A percentile compares a stretch with the other conserved stretches of the same genome.
Evolutionary conservation across 1,140 invertebrate genomes (phyloP).

Genomic region (Phymastichus coffea): DNA sequence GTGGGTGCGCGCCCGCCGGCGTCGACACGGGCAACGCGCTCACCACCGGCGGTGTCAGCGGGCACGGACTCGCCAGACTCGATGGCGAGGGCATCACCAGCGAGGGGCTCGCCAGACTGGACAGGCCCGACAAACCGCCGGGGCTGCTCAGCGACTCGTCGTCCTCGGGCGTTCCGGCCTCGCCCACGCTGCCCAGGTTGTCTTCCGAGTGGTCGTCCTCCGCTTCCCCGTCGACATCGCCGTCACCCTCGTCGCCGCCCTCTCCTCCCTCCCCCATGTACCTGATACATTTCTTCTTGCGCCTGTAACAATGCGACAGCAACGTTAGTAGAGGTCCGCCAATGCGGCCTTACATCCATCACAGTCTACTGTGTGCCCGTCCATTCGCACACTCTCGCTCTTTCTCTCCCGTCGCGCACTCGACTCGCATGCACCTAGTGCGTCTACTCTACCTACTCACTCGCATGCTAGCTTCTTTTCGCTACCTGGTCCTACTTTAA

Average conservation of each 20-base stretch:
- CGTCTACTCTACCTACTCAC: too few species aligned
- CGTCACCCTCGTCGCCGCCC: slow-evolving; percentile 67
- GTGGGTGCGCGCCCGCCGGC: slow-evolving; percentile 35
- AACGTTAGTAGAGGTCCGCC: neutral
- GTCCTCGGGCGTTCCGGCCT: slow-evolving; percentile 67
- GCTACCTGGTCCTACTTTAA: too few species aligned
- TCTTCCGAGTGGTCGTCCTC: slow-evolving; percentile 75
- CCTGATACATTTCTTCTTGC: slow-evolving; percentile 98
- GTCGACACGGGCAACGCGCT: slow-evolving; percentile 39
- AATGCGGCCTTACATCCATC: too few species aligned
- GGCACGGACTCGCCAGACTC: slow-evolving; percentile 67
- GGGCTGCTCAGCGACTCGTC: slow-evolving; percentile 78
- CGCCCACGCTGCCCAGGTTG: slow-evolving; percentile 75
- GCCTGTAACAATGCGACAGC: slow-evolving; percentile 65
- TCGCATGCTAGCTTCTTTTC: slow-evolving; percentile 10
- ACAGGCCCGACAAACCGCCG: slow-evolving; percentile 72
- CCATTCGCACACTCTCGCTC: too few species aligned
- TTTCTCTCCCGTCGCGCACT: too few species aligned
- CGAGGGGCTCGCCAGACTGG: slow-evolving; percentile 75
- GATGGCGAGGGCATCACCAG: slow-evolving; percentile 67
- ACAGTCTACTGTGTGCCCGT: too few species aligned
- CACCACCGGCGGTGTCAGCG: slow-evolving; percentile 53
- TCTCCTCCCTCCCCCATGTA: slow-evolving; percentile 79
- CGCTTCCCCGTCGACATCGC: slow-evolving; percentile 64
- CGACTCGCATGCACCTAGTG: too few species aligned